A percentile compares a stretch with the other conserved stretches of the same genome.
phyloP scores from a whole-genome alignment of 2,113 vertebrate species.

The Excalfactoria chinensis region DNA sequence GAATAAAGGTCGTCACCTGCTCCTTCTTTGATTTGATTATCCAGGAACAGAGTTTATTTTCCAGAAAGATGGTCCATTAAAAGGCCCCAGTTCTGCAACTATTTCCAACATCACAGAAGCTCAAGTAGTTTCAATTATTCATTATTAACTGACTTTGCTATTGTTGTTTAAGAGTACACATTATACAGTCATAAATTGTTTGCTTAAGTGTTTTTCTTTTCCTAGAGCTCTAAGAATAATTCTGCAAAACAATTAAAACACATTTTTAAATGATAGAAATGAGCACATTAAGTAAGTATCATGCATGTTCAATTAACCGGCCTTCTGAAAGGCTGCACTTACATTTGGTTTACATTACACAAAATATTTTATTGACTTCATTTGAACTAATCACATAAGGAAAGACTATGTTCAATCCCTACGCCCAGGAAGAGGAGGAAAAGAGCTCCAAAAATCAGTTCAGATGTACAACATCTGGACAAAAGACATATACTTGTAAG shows the following conservation, averaged over 20 bases:
- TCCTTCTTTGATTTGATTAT: conserved; percentile 65
- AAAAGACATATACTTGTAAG: neutral
- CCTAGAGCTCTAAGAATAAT: neutral
- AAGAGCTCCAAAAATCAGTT: neutral
- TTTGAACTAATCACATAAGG: neutral
- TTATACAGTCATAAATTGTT: neutral
- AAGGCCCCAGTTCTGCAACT: neutral
- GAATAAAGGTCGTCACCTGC: conserved; percentile 73
- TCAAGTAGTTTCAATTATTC: conserved; percentile 33
- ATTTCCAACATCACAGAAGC: neutral
- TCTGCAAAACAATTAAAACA: conserved; percentile 25
- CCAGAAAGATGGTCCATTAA: neutral
- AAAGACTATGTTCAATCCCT: neutral
- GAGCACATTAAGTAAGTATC: conserved; percentile 2
- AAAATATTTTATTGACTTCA: neutral
- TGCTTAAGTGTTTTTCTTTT: conserved; percentile 9
- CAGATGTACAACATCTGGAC: neutral
- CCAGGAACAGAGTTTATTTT: conserved; percentile 53
- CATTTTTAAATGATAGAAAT: conserved; percentile 25
- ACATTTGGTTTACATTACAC: neutral
- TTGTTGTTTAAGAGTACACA: conserved; percentile 33
- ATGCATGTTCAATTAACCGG: conserved; percentile 60
- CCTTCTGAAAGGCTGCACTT: conserved; percentile 45
- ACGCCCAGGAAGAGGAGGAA: neutral
- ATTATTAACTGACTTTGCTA: conserved; percentile 45